Percentiles rank a stretch among this genome's conserved stretches.
Conservation (phyloP, 2,888 invertebrate species). For the Pyrocoelia pectoralis region DNA sequence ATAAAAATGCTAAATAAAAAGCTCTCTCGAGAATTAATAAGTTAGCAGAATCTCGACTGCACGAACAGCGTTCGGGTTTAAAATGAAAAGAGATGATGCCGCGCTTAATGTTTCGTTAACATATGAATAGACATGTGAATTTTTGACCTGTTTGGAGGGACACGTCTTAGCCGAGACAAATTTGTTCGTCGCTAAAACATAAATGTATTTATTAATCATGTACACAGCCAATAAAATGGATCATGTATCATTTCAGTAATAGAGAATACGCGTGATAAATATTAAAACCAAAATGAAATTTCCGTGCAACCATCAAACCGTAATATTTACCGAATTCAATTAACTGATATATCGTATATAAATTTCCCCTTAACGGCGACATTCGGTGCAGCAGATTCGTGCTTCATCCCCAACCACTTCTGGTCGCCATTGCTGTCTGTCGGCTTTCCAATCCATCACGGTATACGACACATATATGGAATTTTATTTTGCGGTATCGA, state of each 20-base stretch:
- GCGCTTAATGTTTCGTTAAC: slow-evolving; percentile 22
- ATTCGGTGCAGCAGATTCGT: slow-evolving; percentile 47
- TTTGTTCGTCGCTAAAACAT: slow-evolving; percentile 13
- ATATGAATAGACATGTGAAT: not conserved
- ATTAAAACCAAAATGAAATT: slow-evolving; percentile 53
- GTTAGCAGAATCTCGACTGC: slow-evolving; percentile 48
- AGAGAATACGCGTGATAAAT: slow-evolving; percentile 48
- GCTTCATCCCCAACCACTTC: slow-evolving; percentile 42
- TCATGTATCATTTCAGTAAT: slow-evolving; percentile 31
- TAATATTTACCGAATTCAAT: slow-evolving; percentile 56
- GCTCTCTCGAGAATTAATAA: slow-evolving; percentile 58
- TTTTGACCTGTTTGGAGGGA: not conserved
- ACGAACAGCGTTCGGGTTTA: slow-evolving; percentile 29
- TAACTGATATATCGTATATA: slow-evolving; percentile 56
- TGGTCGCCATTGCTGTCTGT: slow-evolving; percentile 56
- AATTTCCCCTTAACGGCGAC: slow-evolving; percentile 55
- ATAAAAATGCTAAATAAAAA: slow-evolving; percentile 61
- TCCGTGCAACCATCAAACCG: slow-evolving; percentile 50
- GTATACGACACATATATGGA: slow-evolving; percentile 56
- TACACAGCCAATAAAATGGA: slow-evolving; percentile 25
- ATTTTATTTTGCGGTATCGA: slow-evolving; percentile 60
- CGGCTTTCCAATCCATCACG: slow-evolving; percentile 58
- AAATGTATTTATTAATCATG: slow-evolving; percentile 27
- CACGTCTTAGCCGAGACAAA: not conserved
- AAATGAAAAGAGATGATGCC: slow-evolving; percentile 31